A percentile compares a stretch with the other conserved stretches of the same genome.
Evolutionary conservation across 2,888 invertebrate species (phyloP).

Genomic region (Orthosia incerta): DNA sequence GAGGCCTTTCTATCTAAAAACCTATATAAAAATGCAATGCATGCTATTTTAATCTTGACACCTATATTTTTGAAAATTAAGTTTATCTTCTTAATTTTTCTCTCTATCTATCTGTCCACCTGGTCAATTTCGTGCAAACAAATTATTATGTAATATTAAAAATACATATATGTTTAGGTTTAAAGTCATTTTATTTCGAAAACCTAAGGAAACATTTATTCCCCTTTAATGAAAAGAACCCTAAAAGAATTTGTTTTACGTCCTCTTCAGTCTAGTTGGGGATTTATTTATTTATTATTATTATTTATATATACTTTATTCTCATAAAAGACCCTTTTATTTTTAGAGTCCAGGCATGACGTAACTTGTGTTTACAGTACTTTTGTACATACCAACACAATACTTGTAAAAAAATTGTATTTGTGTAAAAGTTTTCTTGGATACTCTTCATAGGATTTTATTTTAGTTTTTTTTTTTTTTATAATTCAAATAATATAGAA

Average conservation of each 20-base stretch:
- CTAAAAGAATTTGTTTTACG: constrained; percentile 45
- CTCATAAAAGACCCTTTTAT: constrained; percentile 43
- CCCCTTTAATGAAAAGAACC: constrained; percentile 12
- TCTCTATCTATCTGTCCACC: too few relatives aligned
- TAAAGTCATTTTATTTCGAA: background rate
- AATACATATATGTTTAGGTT: background rate
- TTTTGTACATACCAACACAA: constrained; percentile 28
- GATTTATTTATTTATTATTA: too few relatives aligned
- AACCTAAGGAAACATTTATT: constrained; percentile 10
- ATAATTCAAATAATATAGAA: too few relatives aligned
- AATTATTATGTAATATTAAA: background rate
- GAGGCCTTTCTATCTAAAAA: too few relatives aligned
- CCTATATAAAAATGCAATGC: too few relatives aligned
- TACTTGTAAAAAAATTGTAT: constrained; percentile 40
- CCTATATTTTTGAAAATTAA: too few relatives aligned
- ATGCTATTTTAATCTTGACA: too few relatives aligned
- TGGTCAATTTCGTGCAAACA: too few relatives aligned
- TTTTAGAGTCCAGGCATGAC: constrained; percentile 36
- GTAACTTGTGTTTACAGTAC: constrained; percentile 19
- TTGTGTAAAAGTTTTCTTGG: constrained; percentile 26
- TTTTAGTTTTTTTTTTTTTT: too few relatives aligned
- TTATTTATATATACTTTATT: too few relatives aligned
- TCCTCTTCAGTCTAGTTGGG: constrained; percentile 32
- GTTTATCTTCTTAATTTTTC: background rate
- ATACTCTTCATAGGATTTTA: background rate